phyloP scores from a whole-genome alignment of 2,113 vertebrate genomes.

The Ceyx melanurus region DNA sequence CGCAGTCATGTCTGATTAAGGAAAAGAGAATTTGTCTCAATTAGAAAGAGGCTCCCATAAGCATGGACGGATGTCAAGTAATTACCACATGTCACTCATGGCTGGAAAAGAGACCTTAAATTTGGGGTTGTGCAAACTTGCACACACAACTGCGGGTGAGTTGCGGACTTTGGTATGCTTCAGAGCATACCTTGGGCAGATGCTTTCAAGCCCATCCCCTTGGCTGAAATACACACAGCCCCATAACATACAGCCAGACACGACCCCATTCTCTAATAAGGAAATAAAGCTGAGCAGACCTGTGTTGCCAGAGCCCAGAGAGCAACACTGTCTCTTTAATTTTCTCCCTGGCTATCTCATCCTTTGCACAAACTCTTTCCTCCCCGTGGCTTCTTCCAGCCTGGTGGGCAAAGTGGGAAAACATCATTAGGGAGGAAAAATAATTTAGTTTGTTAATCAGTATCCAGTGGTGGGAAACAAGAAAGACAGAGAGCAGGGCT shows the following conservation, averaged over 20 bases:
- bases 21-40: constrained; percentile 69
- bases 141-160: neutral
- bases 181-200: constrained; percentile 19
- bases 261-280: constrained; percentile 40
- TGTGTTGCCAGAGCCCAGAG: constrained; percentile 24
- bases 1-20: constrained; percentile 61
- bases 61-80: constrained; percentile 5
- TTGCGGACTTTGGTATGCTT: constrained; percentile 37
- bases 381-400: constrained; percentile 68
- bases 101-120: constrained; percentile 39
- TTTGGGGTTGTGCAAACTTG: neutral
- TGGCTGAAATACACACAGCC: constrained; percentile 12
- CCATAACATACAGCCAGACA: constrained; percentile 36
- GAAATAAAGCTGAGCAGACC: constrained; percentile 49
- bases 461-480: constrained; percentile 73
- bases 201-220: neutral
- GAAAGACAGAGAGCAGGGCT: constrained; percentile 65
- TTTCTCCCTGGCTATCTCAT: constrained; percentile 65
- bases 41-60: constrained; percentile 49
- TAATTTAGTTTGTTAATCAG: constrained; percentile 75
- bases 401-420: constrained; percentile 71
- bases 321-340: constrained; percentile 68
- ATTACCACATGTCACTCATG: neutral
- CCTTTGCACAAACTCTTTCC: constrained; percentile 62
- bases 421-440: constrained; percentile 74